These are phyloP conservation scores for Pyrochroa serraticornis DNA, from an alignment of 2,888 invertebrate genomes.

Conservation along the genomic window DNA sequence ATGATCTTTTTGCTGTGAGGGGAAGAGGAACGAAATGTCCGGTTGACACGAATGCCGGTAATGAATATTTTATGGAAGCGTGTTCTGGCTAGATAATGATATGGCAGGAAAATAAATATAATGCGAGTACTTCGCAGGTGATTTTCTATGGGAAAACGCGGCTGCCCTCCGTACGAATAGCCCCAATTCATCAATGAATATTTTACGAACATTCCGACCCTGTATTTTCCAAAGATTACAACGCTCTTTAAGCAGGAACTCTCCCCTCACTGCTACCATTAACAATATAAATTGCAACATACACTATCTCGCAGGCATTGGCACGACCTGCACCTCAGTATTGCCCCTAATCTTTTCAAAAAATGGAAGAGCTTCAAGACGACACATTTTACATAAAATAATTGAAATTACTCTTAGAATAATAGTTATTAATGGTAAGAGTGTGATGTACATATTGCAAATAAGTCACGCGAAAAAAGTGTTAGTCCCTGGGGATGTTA, in stretches of 20 bases:
- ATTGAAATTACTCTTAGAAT: no score
- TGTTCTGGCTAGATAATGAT: conserved; percentile 48
- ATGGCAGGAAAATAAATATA: conserved; percentile 50
- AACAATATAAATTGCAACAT: no score
- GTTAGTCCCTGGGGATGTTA: no score
- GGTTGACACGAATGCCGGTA: conserved; percentile 26
- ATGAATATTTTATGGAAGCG: conserved; percentile 48
- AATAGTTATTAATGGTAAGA: no score
- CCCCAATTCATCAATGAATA: conserved; percentile 46
- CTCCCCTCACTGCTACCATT: no score
- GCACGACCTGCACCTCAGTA: no score
- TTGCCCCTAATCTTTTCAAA: no score
- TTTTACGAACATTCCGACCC: conserved; percentile 36
- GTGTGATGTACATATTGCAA: no score
- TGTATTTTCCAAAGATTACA: conserved; percentile 25
- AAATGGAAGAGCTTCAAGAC: no score
- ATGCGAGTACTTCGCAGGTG: conserved; percentile 49
- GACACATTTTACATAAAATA: no score
- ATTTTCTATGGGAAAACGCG: conserved; percentile 50
- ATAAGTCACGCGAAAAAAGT: no score
- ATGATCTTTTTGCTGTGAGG: conserved; percentile 8
- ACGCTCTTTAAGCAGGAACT: background rate
- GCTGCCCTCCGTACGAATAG: conserved; percentile 42
- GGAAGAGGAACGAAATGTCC: conserved; percentile 26
- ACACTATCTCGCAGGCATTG: no score